These are phyloP conservation scores for Sepioteuthis lessoniana DNA, from an alignment of 2,888 invertebrate species.

Conservation along the genomic window DNA sequence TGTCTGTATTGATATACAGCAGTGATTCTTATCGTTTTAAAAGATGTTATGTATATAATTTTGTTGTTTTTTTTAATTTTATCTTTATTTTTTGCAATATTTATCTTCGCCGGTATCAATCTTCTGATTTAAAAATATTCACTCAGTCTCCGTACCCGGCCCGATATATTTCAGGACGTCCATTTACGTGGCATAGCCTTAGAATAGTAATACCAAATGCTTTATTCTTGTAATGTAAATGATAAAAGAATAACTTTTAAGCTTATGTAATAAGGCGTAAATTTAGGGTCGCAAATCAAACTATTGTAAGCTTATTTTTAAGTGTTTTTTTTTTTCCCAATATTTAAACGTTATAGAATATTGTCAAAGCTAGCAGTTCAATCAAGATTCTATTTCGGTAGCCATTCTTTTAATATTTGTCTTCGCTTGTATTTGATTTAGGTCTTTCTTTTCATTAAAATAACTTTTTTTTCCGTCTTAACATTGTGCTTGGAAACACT, in stretches of 20 bases:
- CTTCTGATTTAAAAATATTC: not conserved
- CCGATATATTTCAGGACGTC: not conserved
- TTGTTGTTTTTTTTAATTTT: not conserved
- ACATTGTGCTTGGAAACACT: not conserved
- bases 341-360: not conserved
- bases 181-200: not conserved
- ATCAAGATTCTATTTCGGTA: conserved; percentile 11
- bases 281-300: not conserved
- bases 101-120: not conserved
- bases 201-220: not conserved
- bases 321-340: not conserved
- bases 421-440: not conserved
- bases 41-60: not conserved
- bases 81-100: not conserved
- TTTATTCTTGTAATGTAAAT: not conserved
- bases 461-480: not conserved
- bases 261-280: too few species aligned
- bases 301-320: not conserved
- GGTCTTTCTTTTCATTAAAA: not conserved
- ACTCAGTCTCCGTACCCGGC: not conserved
- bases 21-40: not conserved
- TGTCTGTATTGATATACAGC: not conserved
- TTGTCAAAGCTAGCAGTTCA: not conserved
- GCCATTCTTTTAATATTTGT: not conserved
- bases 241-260: not conserved